Percentiles rank a stretch among this genome's conserved stretches.
Evolutionary conservation across 2,888 invertebrate species (phyloP).

Genomic region (Ophioninae sp.): DNA sequence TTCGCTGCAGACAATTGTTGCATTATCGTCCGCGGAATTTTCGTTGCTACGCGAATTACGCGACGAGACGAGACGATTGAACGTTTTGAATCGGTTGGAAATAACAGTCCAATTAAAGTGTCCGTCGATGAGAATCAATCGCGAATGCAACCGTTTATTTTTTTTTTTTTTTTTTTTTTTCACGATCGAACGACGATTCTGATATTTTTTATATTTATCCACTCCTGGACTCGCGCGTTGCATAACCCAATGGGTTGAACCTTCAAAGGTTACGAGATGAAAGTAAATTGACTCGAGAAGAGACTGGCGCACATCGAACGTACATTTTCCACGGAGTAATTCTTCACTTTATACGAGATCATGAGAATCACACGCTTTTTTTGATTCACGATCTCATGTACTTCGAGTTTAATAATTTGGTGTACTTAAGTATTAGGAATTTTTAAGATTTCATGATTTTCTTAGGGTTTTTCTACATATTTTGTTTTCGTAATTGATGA

Average conservation of each 20-base stretch:
- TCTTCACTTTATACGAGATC: constrained; percentile 4
- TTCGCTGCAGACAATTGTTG: constrained; percentile 27
- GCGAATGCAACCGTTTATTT: too few species aligned
- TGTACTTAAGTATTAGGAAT: constrained; percentile 3
- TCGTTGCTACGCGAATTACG: background rate
- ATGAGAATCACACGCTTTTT: constrained; percentile 12
- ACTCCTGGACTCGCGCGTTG: constrained; percentile 58
- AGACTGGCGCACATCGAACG: constrained; percentile 42
- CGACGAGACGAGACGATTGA: background rate
- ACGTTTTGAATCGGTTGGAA: background rate
- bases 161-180: too few species aligned
- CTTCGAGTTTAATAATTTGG: constrained; percentile 5
- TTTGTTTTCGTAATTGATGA: too few species aligned
- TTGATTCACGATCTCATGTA: background rate
- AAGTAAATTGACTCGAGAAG: constrained; percentile 71
- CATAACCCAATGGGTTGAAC: constrained; percentile 63
- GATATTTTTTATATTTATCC: background rate
- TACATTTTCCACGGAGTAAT: constrained; percentile 25
- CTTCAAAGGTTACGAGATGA: constrained; percentile 76
- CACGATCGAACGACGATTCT: background rate
- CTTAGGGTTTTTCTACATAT: background rate
- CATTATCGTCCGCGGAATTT: constrained; percentile 15
- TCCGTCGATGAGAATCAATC: too few species aligned
- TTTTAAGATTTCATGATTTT: background rate
- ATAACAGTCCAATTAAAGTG: too few species aligned